These are phyloP conservation scores for Siderastrea siderea DNA, from an alignment of 92 coral and sea anemone species.

Conservation along the genomic window DNA sequence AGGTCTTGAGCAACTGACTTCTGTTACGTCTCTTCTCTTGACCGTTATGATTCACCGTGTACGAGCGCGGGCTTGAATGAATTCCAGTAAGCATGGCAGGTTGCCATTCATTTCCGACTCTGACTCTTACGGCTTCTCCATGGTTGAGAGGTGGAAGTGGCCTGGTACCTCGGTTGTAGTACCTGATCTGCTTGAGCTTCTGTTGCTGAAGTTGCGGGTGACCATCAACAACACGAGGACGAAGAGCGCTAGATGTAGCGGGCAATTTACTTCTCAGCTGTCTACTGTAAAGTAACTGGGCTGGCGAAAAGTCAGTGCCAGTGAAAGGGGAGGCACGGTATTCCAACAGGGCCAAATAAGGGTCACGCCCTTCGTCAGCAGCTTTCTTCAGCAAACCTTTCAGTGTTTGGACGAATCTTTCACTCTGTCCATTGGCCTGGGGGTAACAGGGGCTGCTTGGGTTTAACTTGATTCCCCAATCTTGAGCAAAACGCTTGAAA, in stretches of 20 bases:
- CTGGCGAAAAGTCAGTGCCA: neutral
- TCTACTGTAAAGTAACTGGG: constrained; percentile 2
- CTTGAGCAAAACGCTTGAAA: constrained; percentile 14
- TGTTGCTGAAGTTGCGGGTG: constrained; percentile 7
- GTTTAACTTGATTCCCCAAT: constrained; percentile 6
- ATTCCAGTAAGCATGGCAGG: constrained; percentile 1
- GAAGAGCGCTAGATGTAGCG: neutral
- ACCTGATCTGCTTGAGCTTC: constrained; percentile 8
- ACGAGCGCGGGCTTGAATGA: constrained; percentile 6
- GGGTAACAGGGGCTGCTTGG: constrained; percentile 17
- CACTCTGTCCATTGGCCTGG: constrained; percentile 11
- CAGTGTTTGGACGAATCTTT: constrained; percentile 1
- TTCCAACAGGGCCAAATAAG: neutral
- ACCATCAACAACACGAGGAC: constrained; percentile 1
- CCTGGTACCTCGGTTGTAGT: constrained; percentile 1
- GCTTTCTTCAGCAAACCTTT: constrained; percentile 16
- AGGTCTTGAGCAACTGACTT: constrained; percentile 1
- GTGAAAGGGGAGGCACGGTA: constrained; percentile 9
- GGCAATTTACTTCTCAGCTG: constrained; percentile 1
- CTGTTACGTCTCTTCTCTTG: constrained; percentile 1
- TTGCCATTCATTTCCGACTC: constrained; percentile 14
- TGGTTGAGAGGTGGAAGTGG: neutral
- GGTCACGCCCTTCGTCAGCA: constrained; percentile 15
- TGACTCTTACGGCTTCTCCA: neutral
- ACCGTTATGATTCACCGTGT: neutral